Percentiles rank a stretch among this genome's conserved stretches.
phyloP scores from a whole-genome alignment of 2,797 vertebrate genomes.

The Forpus xanthops region DNA sequence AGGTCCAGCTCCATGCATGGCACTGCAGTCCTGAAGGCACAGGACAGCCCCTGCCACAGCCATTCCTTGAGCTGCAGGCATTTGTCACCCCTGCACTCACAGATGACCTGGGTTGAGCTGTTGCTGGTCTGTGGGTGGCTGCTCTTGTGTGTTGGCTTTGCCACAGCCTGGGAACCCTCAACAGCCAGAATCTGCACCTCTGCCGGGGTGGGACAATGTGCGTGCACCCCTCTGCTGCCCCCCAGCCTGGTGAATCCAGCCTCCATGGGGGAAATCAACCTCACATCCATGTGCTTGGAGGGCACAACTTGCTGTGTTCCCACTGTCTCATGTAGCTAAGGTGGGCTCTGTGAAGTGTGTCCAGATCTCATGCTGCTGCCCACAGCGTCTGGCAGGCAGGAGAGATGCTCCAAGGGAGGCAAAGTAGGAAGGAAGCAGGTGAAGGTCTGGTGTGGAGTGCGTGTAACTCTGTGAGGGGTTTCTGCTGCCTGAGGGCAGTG shows the following conservation, averaged over 20 bases:
- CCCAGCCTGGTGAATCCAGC: not conserved
- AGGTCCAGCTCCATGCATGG: no score
- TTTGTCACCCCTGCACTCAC: not conserved
- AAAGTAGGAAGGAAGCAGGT: not conserved
- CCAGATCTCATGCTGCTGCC: fast-evolving
- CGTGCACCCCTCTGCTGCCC: not conserved
- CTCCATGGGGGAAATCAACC: not conserved
- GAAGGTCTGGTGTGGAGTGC: not conserved
- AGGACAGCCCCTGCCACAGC: not conserved
- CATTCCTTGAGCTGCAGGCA: not conserved
- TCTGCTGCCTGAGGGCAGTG: not conserved
- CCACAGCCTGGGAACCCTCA: not conserved
- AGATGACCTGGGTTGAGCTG: not conserved
- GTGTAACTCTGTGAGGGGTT: not conserved
- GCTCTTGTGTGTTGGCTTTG: not conserved
- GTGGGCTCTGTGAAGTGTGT: not conserved
- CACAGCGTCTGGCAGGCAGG: not conserved
- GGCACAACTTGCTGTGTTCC: not conserved
- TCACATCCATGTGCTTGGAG: fast-evolving
- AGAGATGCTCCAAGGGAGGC: not conserved
- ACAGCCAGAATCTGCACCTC: not conserved
- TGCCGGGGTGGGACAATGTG: not conserved
- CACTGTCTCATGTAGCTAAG: not conserved
- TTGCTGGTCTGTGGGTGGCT: no score
- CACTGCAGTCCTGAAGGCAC: not conserved